Evolutionary conservation across 2,797 vertebrate species (phyloP), one percentile per base, ranked within the genome.

Genomic region (Myotis vivesi): DNA sequence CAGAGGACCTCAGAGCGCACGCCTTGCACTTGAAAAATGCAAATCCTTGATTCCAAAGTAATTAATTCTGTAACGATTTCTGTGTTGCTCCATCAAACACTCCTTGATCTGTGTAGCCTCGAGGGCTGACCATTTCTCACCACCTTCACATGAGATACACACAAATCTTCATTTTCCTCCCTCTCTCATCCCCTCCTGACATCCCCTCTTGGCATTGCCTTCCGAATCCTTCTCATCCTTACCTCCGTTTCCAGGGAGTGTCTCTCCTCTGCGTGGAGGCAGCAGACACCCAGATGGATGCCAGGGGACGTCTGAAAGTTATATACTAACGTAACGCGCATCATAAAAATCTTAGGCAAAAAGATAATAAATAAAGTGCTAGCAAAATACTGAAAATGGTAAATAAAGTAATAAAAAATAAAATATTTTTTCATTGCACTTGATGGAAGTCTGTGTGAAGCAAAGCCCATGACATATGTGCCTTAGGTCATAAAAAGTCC

Each of bases 131-230:
- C 36, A 71, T 57, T 80, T 87, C 86, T 79, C 51, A 71, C 20
- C 38, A 68, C 8, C 46, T 64, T 83, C 55, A 91, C 46, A 16
- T 83, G 19, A 93, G 44, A 44, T 75, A 8, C 51, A 85, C 49
- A 79, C n/a, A 51, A 79, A 94, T 76, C 80, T 92, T 96, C 49
- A 81, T 89, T 81, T 77, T 75, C 33, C 62, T 88, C 84, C 49
- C 16, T 44, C 71, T 76, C 76, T 33, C 33, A 59, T 62, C 75
- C n/a, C 44, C 23, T 87, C 44, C 59, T 84, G 33, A 87, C 22
- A n/a, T 41, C 59, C 94, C 41, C 41, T 44, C 41, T 44, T 44
- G 16, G 12, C 51, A 59, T 84, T 66, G 51, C 73, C 51, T 77
- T 66, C 44, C 64, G 36, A 59, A 49, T 44, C 11, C 13, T 15